These are phyloP conservation scores for Drosophila carrolli DNA, from an alignment of 1,140 invertebrate species.

Conservation along the genomic window DNA sequence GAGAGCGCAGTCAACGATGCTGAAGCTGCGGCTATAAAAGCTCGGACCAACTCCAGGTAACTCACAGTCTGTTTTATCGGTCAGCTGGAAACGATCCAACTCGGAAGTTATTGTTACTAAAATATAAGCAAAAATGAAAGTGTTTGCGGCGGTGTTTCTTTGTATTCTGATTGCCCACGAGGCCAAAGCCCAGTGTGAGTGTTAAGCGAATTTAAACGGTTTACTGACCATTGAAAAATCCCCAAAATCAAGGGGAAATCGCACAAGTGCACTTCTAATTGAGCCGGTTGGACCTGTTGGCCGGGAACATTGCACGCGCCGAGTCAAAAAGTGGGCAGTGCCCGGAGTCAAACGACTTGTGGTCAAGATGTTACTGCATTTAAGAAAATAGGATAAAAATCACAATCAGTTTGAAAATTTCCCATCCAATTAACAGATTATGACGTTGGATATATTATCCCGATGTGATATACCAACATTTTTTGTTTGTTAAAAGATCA, in stretches of 20 bases:
- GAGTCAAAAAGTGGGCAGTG: slow-evolving; percentile 21
- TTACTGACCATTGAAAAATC: slow-evolving; percentile 21
- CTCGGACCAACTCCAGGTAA: slow-evolving; percentile 7
- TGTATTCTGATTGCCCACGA: slow-evolving; percentile 25
- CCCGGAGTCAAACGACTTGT: slow-evolving; percentile 18
- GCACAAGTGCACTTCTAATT: slow-evolving; percentile 34
- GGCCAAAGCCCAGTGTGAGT: slow-evolving; percentile 44
- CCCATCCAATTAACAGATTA: neutral
- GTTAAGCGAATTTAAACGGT: neutral
- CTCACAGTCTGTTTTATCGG: slow-evolving; percentile 28
- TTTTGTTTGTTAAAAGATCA: too few species aligned
- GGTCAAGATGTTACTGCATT: slow-evolving; percentile 5
- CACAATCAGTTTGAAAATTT: neutral
- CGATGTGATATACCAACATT: too few species aligned
- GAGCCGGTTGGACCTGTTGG: slow-evolving; percentile 44
- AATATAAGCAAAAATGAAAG: slow-evolving; percentile 40
- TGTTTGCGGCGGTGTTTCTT: slow-evolving; percentile 29
- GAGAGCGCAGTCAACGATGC: slow-evolving; percentile 5
- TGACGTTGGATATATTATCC: neutral
- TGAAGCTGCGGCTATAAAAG: slow-evolving; percentile 29
- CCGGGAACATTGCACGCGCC: slow-evolving; percentile 21
- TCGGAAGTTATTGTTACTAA: slow-evolving; percentile 5
- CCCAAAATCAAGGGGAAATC: slow-evolving; percentile 17
- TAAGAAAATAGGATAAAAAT: neutral
- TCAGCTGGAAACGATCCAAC: slow-evolving; percentile 10